Conservation (phyloP, 37 sponge, comb jelly and placozoan genomes). For the Bolinopsis microptera region DNA sequence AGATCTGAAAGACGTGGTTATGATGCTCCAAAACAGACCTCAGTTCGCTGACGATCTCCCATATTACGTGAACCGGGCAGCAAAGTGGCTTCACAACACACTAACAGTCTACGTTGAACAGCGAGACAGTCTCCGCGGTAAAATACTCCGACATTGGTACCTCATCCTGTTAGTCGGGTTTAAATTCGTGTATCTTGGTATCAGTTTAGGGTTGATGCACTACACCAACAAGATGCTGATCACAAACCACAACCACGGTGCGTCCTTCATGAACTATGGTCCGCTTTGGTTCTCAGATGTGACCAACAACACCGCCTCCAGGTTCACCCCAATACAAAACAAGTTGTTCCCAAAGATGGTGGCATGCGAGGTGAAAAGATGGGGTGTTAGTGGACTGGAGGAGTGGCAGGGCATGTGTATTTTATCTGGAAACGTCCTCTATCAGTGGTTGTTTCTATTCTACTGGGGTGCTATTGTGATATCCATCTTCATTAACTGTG, state of each 20-base stretch:
- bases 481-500: background rate
- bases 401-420: slow-evolving; percentile 55
- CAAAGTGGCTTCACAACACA: background rate
- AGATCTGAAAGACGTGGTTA: slow-evolving; percentile 6
- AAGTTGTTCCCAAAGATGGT: slow-evolving; percentile 46
- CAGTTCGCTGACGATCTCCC: slow-evolving; percentile 30
- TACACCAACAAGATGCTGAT: background rate
- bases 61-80: background rate
- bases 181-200: background rate
- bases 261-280: background rate
- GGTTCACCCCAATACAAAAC: background rate
- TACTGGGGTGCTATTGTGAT: background rate
- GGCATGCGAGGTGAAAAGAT: slow-evolving; percentile 18
- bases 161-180: background rate
- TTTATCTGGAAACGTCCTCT: slow-evolving; percentile 23
- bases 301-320: background rate
- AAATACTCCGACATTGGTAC: background rate
- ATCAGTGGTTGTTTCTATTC: slow-evolving; percentile 14
- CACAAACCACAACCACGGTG: background rate
- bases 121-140: background rate
- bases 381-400: slow-evolving; percentile 12
- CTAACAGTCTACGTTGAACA: background rate
- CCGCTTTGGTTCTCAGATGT: background rate
- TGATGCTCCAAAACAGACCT: slow-evolving; percentile 11
- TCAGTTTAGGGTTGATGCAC: background rate